Conservation (phyloP, 2,797 vertebrate genomes). For the Synaphobranchus kaupii region DNA sequence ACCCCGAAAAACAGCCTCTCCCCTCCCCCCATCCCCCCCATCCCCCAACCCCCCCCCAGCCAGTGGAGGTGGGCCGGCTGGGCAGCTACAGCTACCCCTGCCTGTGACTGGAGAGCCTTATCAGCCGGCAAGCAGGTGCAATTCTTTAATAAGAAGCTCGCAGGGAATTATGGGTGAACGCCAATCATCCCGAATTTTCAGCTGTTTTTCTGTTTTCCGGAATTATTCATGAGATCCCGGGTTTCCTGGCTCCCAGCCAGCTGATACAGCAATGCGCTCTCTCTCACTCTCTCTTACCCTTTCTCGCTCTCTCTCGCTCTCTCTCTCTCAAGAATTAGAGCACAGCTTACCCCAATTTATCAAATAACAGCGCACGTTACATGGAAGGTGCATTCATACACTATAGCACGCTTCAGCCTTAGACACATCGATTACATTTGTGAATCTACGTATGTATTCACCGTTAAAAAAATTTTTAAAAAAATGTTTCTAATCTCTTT, state of each 20-base stretch:
- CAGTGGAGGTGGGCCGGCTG: not conserved
- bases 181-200: slow-evolving; percentile 68
- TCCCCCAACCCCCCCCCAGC: not conserved
- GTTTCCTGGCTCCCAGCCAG: slow-evolving; percentile 51
- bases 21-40: not conserved
- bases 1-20: not conserved
- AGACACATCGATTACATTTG: not conserved
- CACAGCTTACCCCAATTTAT: not conserved
- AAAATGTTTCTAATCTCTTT: not conserved
- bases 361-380: not conserved
- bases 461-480: not conserved
- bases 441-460: not conserved
- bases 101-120: slow-evolving; percentile 52
- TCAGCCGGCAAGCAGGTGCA: slow-evolving; percentile 78
- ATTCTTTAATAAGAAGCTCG: slow-evolving; percentile 73
- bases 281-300: not conserved
- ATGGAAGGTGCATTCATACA: not conserved
- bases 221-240: slow-evolving; percentile 69
- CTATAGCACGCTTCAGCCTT: not conserved
- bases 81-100: not conserved
- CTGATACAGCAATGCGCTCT: not conserved
- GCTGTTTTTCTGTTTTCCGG: slow-evolving; percentile 40
- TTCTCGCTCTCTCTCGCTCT: not conserved
- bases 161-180: slow-evolving; percentile 71
- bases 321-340: not conserved